phyloP scores from a whole-genome alignment of 2,113 vertebrate species.

The Australoheros scitulus region DNA sequence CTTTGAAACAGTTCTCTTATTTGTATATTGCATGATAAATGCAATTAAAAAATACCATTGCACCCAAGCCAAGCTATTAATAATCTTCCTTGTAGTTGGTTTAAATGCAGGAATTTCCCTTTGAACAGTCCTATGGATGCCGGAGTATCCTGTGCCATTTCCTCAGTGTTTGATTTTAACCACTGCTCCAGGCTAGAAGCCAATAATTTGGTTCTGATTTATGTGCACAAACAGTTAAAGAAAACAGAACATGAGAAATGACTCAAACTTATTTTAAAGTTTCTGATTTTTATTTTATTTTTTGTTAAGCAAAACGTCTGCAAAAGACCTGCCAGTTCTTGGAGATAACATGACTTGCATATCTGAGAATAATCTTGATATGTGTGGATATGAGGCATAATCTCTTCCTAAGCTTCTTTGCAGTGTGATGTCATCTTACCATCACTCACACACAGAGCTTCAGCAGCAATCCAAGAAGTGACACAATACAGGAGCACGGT shows the following conservation, averaged over 20 bases:
- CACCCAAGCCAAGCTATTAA: background rate
- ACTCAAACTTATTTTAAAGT: background rate
- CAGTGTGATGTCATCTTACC: constrained; percentile 37
- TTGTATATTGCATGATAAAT: background rate
- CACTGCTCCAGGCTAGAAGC: background rate
- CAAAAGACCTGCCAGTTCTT: background rate
- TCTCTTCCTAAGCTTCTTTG: constrained; percentile 49
- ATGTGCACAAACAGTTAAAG: background rate
- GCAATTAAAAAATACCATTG: background rate
- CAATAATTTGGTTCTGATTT: background rate
- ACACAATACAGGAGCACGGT: background rate
- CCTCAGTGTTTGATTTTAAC: background rate
- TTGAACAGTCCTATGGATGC: background rate
- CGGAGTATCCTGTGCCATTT: background rate
- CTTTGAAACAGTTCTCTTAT: background rate
- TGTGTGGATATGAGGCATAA: constrained; percentile 46
- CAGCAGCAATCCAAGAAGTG: constrained; percentile 30
- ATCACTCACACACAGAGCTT: constrained; percentile 28
- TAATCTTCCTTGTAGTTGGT: background rate
- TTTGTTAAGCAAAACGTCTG: background rate
- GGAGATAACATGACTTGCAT: constrained; percentile 20
- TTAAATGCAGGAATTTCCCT: background rate
- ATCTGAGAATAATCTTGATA: constrained; percentile 50
- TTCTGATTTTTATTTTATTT: background rate
- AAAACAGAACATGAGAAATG: background rate